Evolutionary conservation across 2,797 vertebrate species (phyloP), one percentile per base, ranked within the genome.

Genomic region (Hydrolagus colliei): DNA sequence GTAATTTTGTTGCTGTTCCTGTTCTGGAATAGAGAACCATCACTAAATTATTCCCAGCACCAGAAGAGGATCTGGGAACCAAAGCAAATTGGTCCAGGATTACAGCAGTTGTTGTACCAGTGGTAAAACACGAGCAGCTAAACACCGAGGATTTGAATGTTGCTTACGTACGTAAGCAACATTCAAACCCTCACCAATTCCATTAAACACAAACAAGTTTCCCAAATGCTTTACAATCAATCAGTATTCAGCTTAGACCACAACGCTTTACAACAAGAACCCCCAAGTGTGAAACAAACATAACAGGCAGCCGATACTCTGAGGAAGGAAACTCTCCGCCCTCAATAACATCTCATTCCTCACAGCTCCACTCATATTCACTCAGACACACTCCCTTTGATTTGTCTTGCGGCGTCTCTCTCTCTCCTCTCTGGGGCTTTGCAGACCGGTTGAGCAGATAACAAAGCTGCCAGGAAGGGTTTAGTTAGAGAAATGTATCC

Each of bases 351-450:
- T 94, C 94, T 93, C 95, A 52, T 94, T 93, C 95, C 93, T 93
- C 94, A 94, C 90, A 94, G 94, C 94, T 96, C 94, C 93, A 94
- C 95, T 97, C 95, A 97, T 96, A 96, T 94, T 96, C 96, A 94
- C 93, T 95, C 94, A 94, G 93, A 95, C 94, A 94, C 93, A 95
- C 94, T 89, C 92, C 92, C 95, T 95, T 93, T 94, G 87, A 88
- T 89, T 89, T 89, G 92, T 93, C 90, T 93, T 93, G 90, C 92
- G 93, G 95, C 93, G 95, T 92, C 90, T 52, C 41, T 90, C 88
- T 91, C 92, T 91, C 92, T 90, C 91, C 91, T 95, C 95, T 96
- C 94, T 90, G 89, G 96, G 95, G 94, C 91, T 94, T 52, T 87
- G 87, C 92, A 90, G 90, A 95, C 93, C 89, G 92, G 94, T 93